These are phyloP conservation scores for Trichomalopsis sarcophagae DNA, from an alignment of 1,140 invertebrate species.

Conservation along the genomic window DNA sequence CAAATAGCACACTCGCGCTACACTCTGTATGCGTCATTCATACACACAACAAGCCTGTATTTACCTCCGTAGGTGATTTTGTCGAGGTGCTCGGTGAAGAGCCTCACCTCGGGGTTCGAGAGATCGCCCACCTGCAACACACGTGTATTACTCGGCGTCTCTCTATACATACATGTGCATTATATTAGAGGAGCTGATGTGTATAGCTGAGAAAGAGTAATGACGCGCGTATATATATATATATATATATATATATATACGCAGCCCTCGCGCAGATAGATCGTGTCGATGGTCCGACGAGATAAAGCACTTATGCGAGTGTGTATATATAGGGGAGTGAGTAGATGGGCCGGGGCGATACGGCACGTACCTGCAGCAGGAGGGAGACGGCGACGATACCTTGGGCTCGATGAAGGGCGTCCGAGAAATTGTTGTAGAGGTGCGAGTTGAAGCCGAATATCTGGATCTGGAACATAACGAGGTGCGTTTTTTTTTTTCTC, in stretches of 20 bases:
- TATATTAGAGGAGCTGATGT: too few relatives aligned
- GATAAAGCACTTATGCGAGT: slow-evolving; percentile 55
- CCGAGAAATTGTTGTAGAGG: slow-evolving; percentile 93
- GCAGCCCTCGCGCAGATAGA: not conserved
- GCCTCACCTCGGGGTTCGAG: slow-evolving; percentile 89
- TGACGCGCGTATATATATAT: not conserved
- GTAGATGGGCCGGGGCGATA: slow-evolving; percentile 54
- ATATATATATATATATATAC: not conserved
- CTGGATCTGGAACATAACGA: slow-evolving; percentile 83
- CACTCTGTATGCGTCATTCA: too few relatives aligned
- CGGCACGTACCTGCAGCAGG: slow-evolving; percentile 85
- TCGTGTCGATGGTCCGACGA: slow-evolving; percentile 15
- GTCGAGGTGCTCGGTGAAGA: slow-evolving; percentile 90
- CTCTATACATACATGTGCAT: not conserved
- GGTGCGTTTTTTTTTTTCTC: not conserved
- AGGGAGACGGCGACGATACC: slow-evolving; percentile 92
- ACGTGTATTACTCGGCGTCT: not conserved
- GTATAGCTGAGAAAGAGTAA: not conserved
- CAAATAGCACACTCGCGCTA: too few relatives aligned
- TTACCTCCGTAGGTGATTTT: slow-evolving; percentile 91
- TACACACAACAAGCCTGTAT: slow-evolving; percentile 50
- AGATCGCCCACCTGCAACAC: slow-evolving; percentile 86
- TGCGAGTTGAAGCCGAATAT: slow-evolving; percentile 96
- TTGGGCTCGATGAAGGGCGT: slow-evolving; percentile 90
- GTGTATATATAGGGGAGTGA: slow-evolving; percentile 54